Base-by-base conservation (phyloP, 2,797 vertebrate genomes). In the Lepidocolaptes lacrymiger region DNA sequence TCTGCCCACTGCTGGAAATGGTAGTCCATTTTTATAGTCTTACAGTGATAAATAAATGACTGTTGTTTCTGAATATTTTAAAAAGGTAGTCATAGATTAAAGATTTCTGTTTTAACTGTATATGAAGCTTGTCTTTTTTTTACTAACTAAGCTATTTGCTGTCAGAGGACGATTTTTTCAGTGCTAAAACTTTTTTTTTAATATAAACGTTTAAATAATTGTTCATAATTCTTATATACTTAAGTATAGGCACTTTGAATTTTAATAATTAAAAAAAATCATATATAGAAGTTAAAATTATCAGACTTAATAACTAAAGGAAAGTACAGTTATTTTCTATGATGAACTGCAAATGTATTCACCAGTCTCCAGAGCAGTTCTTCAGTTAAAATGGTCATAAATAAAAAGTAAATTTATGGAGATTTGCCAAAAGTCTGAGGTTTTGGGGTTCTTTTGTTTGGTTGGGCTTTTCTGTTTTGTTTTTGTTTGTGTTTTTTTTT, bases 41-140 rank as follows among this genome's bases (percentile, higher is more conserved):
- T 75, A 63, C 28, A 79, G 6, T 15, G 12, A 69, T 68, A 49
- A 63, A 59, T 44, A 63, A 49, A 63, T 36, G 36, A 36, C 1
- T 23, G 13, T 3, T 41, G 2, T 32, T 88, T 79, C 68, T 85
- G 23, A 56, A 41, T 28, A 22, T n/a, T 85, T 61, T 44, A 2
- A 69, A 73, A 48, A 27, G 2, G 9, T 10, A 48, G 6, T 58
- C 0, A 0, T 28, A 63, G n/a, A 63, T 39, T 39, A 49, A 48
- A 54, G 10, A 34, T 19, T 20, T 52, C 5, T 12, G 54, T 71
- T 77, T 63, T 22, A 76, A 12, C 5, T 73, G 11, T 34, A 24
- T 41, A 46, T 54, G 10, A 58, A 22, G 8, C 3, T 61, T 48
- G 5, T 54, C 10, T 20, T 27, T 46, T 32, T 51, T 7, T 44